These are phyloP conservation scores for Aricia agestis DNA, from an alignment of 1,140 invertebrate genomes.

Conservation along the genomic window DNA sequence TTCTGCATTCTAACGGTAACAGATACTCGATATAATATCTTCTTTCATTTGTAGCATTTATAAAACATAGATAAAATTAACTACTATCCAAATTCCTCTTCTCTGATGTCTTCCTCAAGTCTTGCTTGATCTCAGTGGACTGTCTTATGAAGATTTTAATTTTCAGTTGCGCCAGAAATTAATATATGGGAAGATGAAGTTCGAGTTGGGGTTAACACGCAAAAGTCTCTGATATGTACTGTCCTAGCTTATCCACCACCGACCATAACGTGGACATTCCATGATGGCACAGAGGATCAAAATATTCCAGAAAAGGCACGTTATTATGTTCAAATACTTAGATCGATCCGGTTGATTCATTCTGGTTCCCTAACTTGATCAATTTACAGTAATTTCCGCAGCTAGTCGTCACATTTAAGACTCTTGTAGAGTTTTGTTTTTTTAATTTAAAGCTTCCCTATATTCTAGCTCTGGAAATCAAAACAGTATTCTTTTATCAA, in stretches of 20 bases:
- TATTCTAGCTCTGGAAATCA: not conserved
- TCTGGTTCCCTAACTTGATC: too few relatives aligned
- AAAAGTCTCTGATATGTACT: constrained; percentile 39
- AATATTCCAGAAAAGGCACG: constrained; percentile 10
- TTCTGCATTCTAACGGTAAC: too few relatives aligned
- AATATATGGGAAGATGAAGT: constrained; percentile 32
- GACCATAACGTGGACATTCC: constrained; percentile 45
- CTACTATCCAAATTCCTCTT: too few relatives aligned
- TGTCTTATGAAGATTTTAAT: constrained; percentile 5
- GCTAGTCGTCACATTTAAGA: too few relatives aligned
- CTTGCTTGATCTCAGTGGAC: not conserved
- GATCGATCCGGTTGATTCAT: too few relatives aligned
- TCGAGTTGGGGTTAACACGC: constrained; percentile 30
- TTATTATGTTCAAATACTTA: not conserved
- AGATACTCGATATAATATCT: too few relatives aligned
- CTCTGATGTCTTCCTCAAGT: too few relatives aligned
- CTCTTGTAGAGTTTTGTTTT: too few relatives aligned
- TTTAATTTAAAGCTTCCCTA: not conserved
- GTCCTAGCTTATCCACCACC: constrained; percentile 52
- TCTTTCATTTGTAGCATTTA: too few relatives aligned
- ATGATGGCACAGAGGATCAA: constrained; percentile 29
- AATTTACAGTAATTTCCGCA: too few relatives aligned
- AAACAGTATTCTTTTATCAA: constrained; percentile 28
- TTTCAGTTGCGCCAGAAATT: constrained; percentile 39
- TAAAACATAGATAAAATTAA: too few relatives aligned